Evolutionary conservation across 2,888 invertebrate species (phyloP), one percentile per base, ranked within the genome.

Genomic region (Trissolcus japonicus): DNA sequence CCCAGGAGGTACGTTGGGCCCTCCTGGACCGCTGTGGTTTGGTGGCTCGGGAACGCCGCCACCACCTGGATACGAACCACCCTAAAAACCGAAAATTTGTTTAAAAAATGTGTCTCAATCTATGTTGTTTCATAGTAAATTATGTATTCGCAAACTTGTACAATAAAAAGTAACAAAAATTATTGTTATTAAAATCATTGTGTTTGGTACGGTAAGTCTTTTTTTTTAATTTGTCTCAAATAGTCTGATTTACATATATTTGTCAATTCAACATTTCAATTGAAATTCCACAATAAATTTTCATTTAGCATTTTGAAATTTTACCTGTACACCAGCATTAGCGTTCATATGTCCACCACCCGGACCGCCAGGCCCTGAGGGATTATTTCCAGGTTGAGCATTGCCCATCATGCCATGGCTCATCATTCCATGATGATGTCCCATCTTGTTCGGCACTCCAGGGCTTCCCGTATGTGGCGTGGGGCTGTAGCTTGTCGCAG

Each of bases 41-140:
- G 93, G 61, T 92, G 87, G 69, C 88, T 90, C 87, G 89, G 93
- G 84, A 16, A 86, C 86, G 2, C 80, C 79, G 41, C 93, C 91
- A 93, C 92, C 92, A 51, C 84, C 90, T 80, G 87, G 91, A 86
- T 91, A 86, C 88, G 91, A 89, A 90, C 92, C 85, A 87, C 90
- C 1, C 90, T 91, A 89, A 90, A 62, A 66, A 56, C 7, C 0
- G 11, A 7, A 14, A 16, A 46, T 46, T 46, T 14, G 46, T 46
- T 46, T 14, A 9, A 29, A 29, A 2, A 29, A 29, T 7, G 29
- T 29, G 6, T 29, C 6, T 29, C 29, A 29, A 29, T 4, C 29
- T 29, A 9, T 6, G 29, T 29, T n/a, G n/a, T n/a, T n/a, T n/a
- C n/a, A n/a, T n/a, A n/a, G n/a, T n/a, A n/a, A n/a, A n/a, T n/a